phyloP scores from a whole-genome alignment of 2,113 vertebrate species.

The Burhinus bistriatus region DNA sequence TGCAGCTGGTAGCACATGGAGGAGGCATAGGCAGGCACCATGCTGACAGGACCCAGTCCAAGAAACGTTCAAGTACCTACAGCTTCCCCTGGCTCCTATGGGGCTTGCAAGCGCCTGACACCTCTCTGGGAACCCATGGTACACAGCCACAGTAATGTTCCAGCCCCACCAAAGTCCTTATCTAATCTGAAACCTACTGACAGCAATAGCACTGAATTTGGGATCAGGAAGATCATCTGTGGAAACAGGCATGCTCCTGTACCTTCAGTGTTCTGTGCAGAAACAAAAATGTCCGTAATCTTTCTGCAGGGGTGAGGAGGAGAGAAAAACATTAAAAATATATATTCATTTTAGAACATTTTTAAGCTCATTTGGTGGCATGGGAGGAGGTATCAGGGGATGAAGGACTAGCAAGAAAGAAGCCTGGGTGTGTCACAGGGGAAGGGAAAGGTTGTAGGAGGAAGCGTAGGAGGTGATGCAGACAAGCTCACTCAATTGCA shows the following conservation, averaged over 20 bases:
- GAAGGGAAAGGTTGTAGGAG: constrained; percentile 37
- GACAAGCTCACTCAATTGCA: constrained; percentile 59
- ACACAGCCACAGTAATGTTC: rapidly evolving
- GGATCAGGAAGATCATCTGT: background rate
- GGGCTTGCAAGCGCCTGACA: background rate
- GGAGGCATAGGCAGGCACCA: background rate
- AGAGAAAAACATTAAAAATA: background rate
- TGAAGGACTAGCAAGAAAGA: background rate
- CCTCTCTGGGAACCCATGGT: background rate
- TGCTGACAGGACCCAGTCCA: background rate
- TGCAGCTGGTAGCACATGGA: background rate
- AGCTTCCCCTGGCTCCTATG: background rate
- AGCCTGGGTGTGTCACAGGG: background rate
- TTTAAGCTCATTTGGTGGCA: background rate
- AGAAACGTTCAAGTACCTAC: background rate
- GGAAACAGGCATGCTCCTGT: background rate
- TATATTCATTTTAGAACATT: background rate
- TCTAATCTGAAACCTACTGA: background rate
- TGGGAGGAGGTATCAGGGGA: background rate
- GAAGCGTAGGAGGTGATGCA: constrained; percentile 40
- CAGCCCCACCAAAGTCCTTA: background rate
- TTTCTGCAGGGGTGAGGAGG: background rate
- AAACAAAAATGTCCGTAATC: background rate
- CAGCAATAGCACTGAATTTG: background rate
- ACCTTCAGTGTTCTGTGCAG: background rate